These are phyloP conservation scores for Melipona quadrifasciata DNA, from an alignment of 1,140 invertebrate genomes.

Conservation along the genomic window DNA sequence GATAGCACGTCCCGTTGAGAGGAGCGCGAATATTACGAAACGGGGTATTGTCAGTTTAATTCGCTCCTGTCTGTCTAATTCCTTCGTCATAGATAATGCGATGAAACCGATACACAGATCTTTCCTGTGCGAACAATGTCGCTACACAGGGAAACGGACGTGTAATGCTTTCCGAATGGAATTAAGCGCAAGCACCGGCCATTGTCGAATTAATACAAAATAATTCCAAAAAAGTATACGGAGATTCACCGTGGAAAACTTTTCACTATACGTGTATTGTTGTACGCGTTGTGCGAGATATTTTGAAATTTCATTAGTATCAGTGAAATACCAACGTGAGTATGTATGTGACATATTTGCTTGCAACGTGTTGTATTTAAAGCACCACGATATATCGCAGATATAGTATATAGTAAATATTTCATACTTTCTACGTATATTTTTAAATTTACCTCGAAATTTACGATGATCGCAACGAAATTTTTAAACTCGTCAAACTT, in stretches of 20 bases:
- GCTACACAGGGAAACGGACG: background rate
- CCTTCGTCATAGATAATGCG: background rate
- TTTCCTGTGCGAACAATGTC: background rate
- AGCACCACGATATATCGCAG: too few species aligned
- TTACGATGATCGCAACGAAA: background rate
- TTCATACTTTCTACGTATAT: too few species aligned
- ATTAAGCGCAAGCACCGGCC: background rate
- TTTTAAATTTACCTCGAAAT: background rate
- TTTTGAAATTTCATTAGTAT: background rate
- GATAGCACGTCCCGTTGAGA: background rate
- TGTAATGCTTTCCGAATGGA: conserved; percentile 3
- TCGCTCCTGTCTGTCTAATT: background rate
- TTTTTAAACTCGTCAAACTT: background rate
- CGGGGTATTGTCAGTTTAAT: background rate
- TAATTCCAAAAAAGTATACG: background rate
- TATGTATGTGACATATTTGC: too few species aligned
- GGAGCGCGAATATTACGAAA: background rate
- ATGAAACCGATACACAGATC: background rate
- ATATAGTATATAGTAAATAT: too few species aligned
- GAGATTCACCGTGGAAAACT: background rate
- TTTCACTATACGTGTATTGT: background rate
- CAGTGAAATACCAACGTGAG: too few species aligned
- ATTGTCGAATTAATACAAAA: background rate
- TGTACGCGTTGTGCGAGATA: background rate
- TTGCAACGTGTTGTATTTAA: too few species aligned